Base-by-base conservation (phyloP, 2,888 invertebrate genomes). In the Escarpia spicata region DNA sequence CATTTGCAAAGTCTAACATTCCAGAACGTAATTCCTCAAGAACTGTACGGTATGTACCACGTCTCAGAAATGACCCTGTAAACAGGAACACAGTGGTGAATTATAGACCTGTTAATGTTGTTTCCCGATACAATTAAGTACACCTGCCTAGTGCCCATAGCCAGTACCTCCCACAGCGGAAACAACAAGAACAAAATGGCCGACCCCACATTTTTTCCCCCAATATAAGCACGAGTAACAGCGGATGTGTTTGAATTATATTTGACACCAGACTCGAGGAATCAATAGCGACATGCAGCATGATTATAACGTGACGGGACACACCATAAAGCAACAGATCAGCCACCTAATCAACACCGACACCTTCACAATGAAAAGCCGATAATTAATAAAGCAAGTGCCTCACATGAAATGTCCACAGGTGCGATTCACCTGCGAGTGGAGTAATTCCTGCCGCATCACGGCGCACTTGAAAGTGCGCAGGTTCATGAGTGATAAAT, bases 361-460 rank as follows among this genome's bases (percentile, higher is more conserved):
- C 75, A 75, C 75, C 75, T 75, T 26, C 75, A 75, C 75, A 75
- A 75, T 26, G 26, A 26, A 75, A 4, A 75, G 75, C 75, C 75
- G 75, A 75, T 75, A 75, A 75, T 75, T 75, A 75, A 75, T 75
- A 75, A 75, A 75, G 75, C 19, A 75, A 75, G 75, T 75, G 75
- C 75, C n/a, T 75, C 75, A 4, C 19, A 75, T 75, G 75, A 75
- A 75, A 75, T 26, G 3, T 75, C 19, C n/a, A 75, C 75, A 75
- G 75, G 75, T 75, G 75, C 26, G n/a, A 75, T 75, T 75, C 75
- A 75, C 75, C 75, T 75, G 75, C 75, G 6, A 6, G 6, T n/a
- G 6, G 26, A 75, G 75, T 26, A 26, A 75, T 75, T 75, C 75
- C 75, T 8, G 75, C 75, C 26, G 75, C 75, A 75, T 75, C 75